phyloP scores from a whole-genome alignment of 2,113 vertebrate species.

The Prunella himalayana region DNA sequence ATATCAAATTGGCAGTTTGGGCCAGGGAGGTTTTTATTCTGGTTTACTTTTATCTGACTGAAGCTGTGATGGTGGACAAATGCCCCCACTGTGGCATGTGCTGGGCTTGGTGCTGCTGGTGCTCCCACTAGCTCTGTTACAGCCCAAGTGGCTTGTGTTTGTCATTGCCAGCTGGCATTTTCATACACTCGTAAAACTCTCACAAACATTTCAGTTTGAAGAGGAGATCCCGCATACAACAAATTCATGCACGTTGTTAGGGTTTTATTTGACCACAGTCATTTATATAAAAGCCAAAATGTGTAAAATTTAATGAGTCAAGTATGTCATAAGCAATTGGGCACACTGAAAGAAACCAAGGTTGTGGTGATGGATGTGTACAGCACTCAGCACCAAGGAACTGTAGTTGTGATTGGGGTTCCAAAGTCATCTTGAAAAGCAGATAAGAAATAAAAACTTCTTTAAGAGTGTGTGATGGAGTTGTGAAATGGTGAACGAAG shows the following conservation, averaged over 20 bases:
- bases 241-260: not conserved
- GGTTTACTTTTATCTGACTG: not conserved
- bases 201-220: not conserved
- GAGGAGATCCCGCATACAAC: not conserved
- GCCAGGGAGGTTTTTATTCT: not conserved
- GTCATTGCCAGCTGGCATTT: conserved; percentile 10
- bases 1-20: not conserved
- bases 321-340: conserved; percentile 41
- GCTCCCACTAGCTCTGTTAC: not conserved
- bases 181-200: not conserved
- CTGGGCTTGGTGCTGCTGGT: not conserved
- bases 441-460: not conserved
- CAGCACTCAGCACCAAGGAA: not conserved
- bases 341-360: not conserved
- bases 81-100: accelerated
- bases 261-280: not conserved
- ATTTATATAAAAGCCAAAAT: not conserved
- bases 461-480: not conserved
- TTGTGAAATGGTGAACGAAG: not conserved
- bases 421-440: not conserved
- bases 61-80: not conserved
- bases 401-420: not conserved
- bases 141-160: not conserved
- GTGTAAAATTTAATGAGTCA: conserved; percentile 57
- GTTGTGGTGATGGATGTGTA: conserved; percentile 15